phyloP scores from a whole-genome alignment of 2,888 invertebrate genomes.

The Pyrgus malvae region DNA sequence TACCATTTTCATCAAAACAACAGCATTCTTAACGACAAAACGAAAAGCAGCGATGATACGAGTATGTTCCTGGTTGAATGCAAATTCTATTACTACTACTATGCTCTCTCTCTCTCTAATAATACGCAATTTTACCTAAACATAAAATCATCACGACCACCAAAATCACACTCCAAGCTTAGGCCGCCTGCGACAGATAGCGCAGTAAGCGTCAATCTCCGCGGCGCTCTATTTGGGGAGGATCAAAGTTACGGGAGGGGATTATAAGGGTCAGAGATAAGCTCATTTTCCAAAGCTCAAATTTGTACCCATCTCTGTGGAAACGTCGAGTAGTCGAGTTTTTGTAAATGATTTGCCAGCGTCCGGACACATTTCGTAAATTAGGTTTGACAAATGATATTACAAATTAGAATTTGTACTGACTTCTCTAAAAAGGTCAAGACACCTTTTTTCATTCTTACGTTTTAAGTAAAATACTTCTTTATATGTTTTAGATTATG shows the following conservation, averaged over 20 bases:
- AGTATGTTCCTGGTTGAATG: too few relatives aligned
- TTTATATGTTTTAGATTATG: too few relatives aligned
- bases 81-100: too few relatives aligned
- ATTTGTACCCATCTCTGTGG: conserved; percentile 66
- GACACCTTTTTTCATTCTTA: background rate
- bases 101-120: too few relatives aligned
- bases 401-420: conserved; percentile 24
- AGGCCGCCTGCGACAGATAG: conserved; percentile 72
- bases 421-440: background rate
- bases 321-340: conserved; percentile 48
- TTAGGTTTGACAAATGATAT: conserved; percentile 27
- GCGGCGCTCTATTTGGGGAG: conserved; percentile 69
- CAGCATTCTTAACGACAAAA: too few relatives aligned
- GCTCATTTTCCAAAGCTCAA: conserved; percentile 72
- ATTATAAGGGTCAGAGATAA: conserved; percentile 80
- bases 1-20: too few relatives aligned
- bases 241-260: conserved; percentile 76
- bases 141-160: too few relatives aligned
- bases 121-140: too few relatives aligned
- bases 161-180: too few relatives aligned
- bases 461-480: background rate
- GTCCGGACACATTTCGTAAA: conserved; percentile 32
- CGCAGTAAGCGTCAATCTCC: conserved; percentile 74
- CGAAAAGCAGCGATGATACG: too few relatives aligned
- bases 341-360: conserved; percentile 28